Evolutionary conservation across 2,113 vertebrate genomes (phyloP).

Genomic region (Rhinichthys klamathensis): DNA sequence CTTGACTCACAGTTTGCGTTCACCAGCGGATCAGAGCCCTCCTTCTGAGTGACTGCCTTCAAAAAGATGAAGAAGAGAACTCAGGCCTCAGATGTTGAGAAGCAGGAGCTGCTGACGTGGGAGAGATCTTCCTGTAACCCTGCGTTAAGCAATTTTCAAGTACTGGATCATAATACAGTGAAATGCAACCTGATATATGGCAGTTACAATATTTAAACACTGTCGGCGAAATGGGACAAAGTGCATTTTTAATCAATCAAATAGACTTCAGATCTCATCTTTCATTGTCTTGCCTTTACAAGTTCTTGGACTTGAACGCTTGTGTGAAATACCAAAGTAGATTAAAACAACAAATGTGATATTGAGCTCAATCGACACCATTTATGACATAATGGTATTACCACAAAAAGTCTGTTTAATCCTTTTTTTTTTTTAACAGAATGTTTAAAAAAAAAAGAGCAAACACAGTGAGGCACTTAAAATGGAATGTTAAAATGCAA

Average conservation of each 20-base stretch:
- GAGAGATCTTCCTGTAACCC: not conserved
- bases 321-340: not conserved
- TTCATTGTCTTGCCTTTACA: constrained; percentile 20
- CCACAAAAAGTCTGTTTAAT: too few species aligned
- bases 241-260: constrained; percentile 69
- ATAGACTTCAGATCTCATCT: constrained; percentile 54
- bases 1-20: constrained; percentile 44
- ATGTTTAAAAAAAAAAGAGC: too few species aligned
- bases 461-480: too few species aligned
- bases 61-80: constrained; percentile 9
- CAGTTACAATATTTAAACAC: constrained; percentile 69
- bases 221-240: constrained; percentile 63
- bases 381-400: not conserved
- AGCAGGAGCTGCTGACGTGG: not conserved
- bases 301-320: not conserved
- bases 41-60: constrained; percentile 29
- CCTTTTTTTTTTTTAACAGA: too few species aligned
- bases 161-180: constrained; percentile 37
- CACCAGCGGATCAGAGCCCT: constrained; percentile 43
- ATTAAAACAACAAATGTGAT: not conserved
- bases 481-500: too few species aligned
- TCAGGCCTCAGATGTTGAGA: constrained; percentile 20
- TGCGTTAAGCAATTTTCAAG: constrained; percentile 42
- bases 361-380: too few species aligned
- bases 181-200: constrained; percentile 49